Evolutionary conservation across 2,797 vertebrate species (phyloP).

Genomic region (Hozukius guyotensis): DNA sequence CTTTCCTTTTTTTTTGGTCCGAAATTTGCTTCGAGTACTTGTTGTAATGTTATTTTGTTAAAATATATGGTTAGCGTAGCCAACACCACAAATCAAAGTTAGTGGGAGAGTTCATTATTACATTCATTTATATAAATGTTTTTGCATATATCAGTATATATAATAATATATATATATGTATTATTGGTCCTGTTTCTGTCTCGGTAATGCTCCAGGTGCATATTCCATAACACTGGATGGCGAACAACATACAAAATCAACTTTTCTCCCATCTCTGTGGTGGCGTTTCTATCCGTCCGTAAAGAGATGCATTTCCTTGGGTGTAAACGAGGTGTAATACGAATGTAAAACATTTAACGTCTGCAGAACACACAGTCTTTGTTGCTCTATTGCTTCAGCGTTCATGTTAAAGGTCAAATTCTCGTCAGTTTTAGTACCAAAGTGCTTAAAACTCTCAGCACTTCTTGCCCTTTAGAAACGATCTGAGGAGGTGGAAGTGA

Average conservation of each 20-base stretch:
- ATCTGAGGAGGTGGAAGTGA: not conserved
- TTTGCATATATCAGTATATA: too few relatives aligned
- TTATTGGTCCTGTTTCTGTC: too few relatives aligned
- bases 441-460: not conserved
- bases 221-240: too few relatives aligned
- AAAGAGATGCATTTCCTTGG: not conserved
- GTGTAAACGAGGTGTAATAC: not conserved
- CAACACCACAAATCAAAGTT: too few relatives aligned
- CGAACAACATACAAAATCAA: not conserved
- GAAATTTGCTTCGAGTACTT: too few relatives aligned
- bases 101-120: too few relatives aligned
- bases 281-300: fast-evolving
- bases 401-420: not conserved
- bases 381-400: not conserved
- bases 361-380: not conserved
- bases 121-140: too few relatives aligned
- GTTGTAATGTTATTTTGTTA: not conserved
- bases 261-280: not conserved
- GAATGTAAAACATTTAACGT: not conserved
- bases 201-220: too few relatives aligned
- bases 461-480: not conserved
- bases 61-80: too few relatives aligned
- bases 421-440: not conserved
- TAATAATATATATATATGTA: too few relatives aligned
- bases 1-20: too few relatives aligned